Conservation (phyloP, 2,888 invertebrate species). For the Podotricha telesiphe region DNA sequence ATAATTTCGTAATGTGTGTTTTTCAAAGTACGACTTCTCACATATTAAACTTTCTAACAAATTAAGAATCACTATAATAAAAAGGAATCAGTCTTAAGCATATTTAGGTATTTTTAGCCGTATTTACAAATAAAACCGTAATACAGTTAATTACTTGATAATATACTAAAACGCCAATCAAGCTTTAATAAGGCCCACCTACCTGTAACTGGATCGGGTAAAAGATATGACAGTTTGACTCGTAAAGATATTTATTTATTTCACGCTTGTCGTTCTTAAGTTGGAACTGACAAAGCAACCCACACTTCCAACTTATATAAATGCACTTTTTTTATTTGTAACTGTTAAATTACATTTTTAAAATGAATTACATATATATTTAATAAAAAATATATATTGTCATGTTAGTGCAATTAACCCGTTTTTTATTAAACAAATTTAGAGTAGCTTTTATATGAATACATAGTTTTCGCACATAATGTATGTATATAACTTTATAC, state of each 20-base stretch:
- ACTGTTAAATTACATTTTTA: background rate
- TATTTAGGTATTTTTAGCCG: background rate
- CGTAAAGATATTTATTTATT: slow-evolving; percentile 33
- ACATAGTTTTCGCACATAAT: too few relatives aligned
- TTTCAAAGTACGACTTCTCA: too few relatives aligned
- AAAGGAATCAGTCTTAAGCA: background rate
- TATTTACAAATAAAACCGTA: background rate
- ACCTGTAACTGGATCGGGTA: slow-evolving; percentile 36
- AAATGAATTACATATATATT: background rate
- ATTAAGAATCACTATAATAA: background rate
- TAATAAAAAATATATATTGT: too few relatives aligned
- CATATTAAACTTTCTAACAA: background rate
- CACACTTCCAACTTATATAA: background rate
- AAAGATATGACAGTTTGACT: slow-evolving; percentile 34
- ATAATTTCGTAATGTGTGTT: too few relatives aligned
- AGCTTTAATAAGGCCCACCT: slow-evolving; percentile 41
- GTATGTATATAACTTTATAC: too few relatives aligned
- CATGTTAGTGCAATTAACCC: too few relatives aligned
- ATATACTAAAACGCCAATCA: slow-evolving; percentile 35
- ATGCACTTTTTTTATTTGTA: background rate
- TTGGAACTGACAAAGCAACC: slow-evolving; percentile 1
- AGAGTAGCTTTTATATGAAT: too few relatives aligned
- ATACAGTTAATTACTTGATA: slow-evolving; percentile 12
- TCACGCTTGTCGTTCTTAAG: slow-evolving; percentile 26
- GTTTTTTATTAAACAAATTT: too few relatives aligned